These are phyloP conservation scores for Venustoraphidia nigricollis DNA, from an alignment of 2,888 invertebrate species.

Conservation along the genomic window DNA sequence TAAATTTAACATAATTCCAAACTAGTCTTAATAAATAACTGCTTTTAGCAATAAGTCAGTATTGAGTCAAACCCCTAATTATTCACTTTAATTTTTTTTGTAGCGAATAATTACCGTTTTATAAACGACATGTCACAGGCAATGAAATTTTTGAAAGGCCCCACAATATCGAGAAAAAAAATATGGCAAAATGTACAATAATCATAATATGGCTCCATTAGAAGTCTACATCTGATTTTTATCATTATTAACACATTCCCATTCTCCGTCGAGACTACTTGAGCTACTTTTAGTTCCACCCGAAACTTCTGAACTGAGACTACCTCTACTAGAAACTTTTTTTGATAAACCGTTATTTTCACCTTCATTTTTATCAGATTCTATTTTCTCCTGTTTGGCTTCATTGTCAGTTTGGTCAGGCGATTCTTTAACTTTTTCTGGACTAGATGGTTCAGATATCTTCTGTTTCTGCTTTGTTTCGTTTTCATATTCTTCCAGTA, in stretches of 20 bases:
- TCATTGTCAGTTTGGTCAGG: not conserved
- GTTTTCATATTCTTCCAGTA: conserved; percentile 51
- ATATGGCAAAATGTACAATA: too few relatives aligned
- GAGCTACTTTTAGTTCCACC: conserved; percentile 20
- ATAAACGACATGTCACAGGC: too few relatives aligned
- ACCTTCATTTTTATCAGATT: conserved; percentile 14
- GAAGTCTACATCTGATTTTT: not conserved
- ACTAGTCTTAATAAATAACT: too few relatives aligned
- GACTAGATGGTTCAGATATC: not conserved
- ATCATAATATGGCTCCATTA: too few relatives aligned
- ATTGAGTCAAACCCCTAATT: too few relatives aligned
- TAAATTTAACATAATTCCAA: too few relatives aligned
- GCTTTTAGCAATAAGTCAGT: too few relatives aligned
- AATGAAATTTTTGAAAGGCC: too few relatives aligned
- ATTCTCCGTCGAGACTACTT: conserved; percentile 29
- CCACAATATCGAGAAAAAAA: too few relatives aligned
- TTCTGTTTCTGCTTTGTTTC: conserved; percentile 24
- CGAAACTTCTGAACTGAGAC: conserved; percentile 1
- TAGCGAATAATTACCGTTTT: too few relatives aligned
- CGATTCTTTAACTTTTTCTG: not conserved
- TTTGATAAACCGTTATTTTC: conserved; percentile 14
- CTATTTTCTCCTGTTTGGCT: not conserved
- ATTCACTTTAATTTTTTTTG: too few relatives aligned
- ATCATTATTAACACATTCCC: conserved; percentile 18
- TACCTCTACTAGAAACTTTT: not conserved